Evolutionary conservation across 2,888 invertebrate genomes (phyloP), one percentile per base, ranked within the genome.

Genomic region (Galeruca laticollis): DNA sequence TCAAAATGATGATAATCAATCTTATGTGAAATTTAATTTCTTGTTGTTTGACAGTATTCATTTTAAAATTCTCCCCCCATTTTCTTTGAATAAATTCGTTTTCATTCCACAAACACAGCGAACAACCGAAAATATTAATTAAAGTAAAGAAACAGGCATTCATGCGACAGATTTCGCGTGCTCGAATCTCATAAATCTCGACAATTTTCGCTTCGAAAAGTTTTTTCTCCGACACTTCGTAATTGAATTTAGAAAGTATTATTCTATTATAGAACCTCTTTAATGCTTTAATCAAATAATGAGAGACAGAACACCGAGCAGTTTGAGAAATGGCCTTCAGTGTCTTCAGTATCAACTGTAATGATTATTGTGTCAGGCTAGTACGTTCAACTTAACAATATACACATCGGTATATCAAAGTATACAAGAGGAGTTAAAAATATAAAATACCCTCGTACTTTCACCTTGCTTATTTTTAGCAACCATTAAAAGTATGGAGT

Each of bases 211-310:
- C n/a, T 20, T 13, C 40, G 59, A 21, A 18, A 43, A n/a, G n/a
- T 21, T 33, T 60, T 60, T 26, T 11, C 59, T 8, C 37, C 43
- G 4, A 33, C 21, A 10, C 26, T 20, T 37, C 15, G 15, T 62
- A 62, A 62, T 62, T 62, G 62, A 62, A 62, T 62, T 18, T 62
- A 62, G 37, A 62, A 62, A 62, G 51, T 52, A 62, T 62, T 11
- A 62, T 62, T 62, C 62, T 21, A 62, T 62, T 62, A 62, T n/a
- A 11, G 52, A 37, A 15, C 18, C 62, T 62, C 62, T 52, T 33
- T 52, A 52, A 52, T 52, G 37, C 47, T 52, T 33, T 62, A 62
- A 62, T 62, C 62, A 62, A 52, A 62, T 62, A 62, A 62, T 52
- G 21, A 35, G 62, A 37, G 37, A 35, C 20, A 21, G 31, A 15